phyloP scores from a whole-genome alignment of 2,113 vertebrate genomes.

The Hippocampus barbouri region DNA sequence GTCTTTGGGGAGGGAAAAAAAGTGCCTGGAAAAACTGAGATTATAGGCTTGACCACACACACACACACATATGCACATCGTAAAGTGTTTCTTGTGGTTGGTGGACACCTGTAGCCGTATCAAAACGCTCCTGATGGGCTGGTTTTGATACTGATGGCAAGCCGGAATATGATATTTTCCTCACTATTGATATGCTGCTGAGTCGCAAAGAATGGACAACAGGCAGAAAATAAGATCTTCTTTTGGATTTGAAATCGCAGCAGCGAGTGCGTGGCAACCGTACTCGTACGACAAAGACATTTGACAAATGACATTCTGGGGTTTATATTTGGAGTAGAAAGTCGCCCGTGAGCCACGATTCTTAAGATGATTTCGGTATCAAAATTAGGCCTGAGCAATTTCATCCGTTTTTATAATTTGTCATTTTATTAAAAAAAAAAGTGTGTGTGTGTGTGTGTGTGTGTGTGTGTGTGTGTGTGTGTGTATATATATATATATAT shows the following conservation, averaged over 20 bases:
- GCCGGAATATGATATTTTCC: conserved; percentile 45
- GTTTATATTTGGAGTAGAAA: not conserved
- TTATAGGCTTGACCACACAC: conserved; percentile 7
- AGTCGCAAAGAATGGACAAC: conserved; percentile 51
- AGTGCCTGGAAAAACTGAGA: conserved; percentile 37
- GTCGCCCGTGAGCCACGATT: not conserved
- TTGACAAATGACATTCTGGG: not conserved
- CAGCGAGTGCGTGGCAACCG: conserved; percentile 12
- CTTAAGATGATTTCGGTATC: not conserved
- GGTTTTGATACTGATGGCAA: conserved; percentile 48
- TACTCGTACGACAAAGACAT: not conserved
- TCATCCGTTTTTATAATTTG: too few species aligned
- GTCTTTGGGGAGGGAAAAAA: conserved; percentile 16
- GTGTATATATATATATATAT: too few species aligned
- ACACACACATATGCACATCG: conserved; percentile 14
- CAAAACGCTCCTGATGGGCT: conserved; percentile 55
- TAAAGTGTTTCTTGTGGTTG: conserved; percentile 31
- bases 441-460: too few species aligned
- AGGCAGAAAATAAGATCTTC: conserved; percentile 68
- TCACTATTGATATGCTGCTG: conserved; percentile 50
- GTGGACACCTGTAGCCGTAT: conserved; percentile 53
- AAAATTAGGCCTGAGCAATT: not conserved
- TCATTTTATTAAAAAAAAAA: too few species aligned
- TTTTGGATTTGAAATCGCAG: conserved; percentile 36
- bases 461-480: too few species aligned